These are phyloP conservation scores for Cosmia trapezina DNA, from an alignment of 2,888 invertebrate species.

Conservation along the genomic window DNA sequence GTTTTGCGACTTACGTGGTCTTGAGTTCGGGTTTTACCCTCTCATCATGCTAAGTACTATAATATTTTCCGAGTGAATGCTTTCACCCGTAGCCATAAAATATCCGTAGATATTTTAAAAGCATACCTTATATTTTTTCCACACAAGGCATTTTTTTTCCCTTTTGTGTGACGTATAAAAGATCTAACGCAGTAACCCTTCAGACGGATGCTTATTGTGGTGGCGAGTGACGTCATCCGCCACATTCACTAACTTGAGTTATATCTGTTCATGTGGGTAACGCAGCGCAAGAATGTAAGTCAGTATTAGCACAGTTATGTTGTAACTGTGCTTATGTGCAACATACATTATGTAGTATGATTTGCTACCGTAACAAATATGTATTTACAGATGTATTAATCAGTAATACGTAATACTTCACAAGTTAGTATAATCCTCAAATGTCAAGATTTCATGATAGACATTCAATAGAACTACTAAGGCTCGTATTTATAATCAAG, in stretches of 20 bases:
- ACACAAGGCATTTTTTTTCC: conserved; percentile 1
- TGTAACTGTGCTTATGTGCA: no score
- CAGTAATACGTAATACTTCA: no score
- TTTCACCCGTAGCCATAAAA: no score
- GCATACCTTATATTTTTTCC: not conserved
- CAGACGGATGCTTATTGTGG: conserved; percentile 26
- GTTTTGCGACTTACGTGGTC: conserved; percentile 8
- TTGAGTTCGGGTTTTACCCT: not conserved
- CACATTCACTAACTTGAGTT: not conserved
- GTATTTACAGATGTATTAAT: no score
- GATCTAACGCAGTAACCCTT: not conserved
- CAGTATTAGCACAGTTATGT: no score
- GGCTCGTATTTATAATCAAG: no score
- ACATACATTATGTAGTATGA: no score
- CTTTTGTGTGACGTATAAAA: conserved; percentile 17
- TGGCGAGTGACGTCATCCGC: not conserved
- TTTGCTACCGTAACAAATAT: no score
- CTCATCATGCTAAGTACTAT: no score
- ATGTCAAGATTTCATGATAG: no score
- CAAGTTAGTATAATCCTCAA: no score
- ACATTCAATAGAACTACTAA: no score
- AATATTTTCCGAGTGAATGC: not conserved
- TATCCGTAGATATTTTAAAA: not conserved
- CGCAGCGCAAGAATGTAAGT: not conserved
- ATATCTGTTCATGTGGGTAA: not conserved